phyloP scores from a whole-genome alignment of 2,113 vertebrate species.

The Pluvialis apricaria region DNA sequence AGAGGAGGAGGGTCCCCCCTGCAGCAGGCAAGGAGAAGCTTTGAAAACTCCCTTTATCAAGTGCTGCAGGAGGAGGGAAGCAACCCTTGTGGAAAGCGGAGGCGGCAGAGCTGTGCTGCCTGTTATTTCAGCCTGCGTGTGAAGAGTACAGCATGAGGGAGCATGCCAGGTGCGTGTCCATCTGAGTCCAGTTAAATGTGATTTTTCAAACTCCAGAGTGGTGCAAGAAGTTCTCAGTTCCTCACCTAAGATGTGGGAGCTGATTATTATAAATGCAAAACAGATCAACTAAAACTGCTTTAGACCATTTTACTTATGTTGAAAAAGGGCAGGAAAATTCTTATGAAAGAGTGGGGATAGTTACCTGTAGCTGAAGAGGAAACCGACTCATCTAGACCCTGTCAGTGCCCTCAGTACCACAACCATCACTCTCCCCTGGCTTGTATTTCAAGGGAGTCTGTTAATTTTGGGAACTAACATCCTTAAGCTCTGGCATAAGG shows the following conservation, averaged over 20 bases:
- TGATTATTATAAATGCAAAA: not conserved
- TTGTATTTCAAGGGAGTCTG: not conserved
- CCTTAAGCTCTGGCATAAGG: not conserved
- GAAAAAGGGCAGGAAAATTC: not conserved
- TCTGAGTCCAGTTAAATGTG: not conserved
- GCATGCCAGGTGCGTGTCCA: not conserved
- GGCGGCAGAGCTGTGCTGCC: not conserved
- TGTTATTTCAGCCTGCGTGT: not conserved
- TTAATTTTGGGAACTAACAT: not conserved
- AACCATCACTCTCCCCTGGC: not conserved
- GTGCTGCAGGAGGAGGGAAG: not conserved
- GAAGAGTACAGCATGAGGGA: rapidly evolving
- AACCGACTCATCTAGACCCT: not conserved
- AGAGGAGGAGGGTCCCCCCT: not conserved
- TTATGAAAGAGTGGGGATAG: not conserved
- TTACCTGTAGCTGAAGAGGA: not conserved
- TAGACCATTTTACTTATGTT: not conserved
- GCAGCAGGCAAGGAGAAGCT: not conserved
- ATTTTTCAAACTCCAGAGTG: not conserved
- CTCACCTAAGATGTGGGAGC: not conserved
- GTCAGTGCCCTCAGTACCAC: not conserved
- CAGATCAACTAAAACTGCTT: not conserved
- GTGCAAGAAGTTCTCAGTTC: not conserved
- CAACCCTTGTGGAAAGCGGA: not conserved
- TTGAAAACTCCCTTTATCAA: not conserved